Percentiles rank a stretch among this genome's conserved stretches.
phyloP scores from a whole-genome alignment of 2,797 vertebrate species.

The Micrastur ruficollis region DNA sequence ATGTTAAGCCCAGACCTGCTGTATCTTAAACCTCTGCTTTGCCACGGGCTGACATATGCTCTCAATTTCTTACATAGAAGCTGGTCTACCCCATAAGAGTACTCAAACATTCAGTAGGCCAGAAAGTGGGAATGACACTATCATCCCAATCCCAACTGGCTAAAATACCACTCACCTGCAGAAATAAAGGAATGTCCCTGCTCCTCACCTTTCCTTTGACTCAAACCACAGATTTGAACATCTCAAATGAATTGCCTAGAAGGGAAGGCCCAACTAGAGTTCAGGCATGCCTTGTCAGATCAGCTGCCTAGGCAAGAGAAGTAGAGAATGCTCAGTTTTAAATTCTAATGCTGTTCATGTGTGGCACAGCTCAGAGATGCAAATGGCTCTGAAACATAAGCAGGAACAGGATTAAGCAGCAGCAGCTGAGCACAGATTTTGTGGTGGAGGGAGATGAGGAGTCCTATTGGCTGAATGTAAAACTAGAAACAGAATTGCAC shows the following conservation, averaged over 20 bases:
- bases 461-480: not conserved
- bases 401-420: not conserved
- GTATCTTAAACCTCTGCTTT: not conserved
- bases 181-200: not conserved
- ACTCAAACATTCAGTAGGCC: not conserved
- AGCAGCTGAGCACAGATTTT: not conserved
- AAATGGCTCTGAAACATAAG: not conserved
- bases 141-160: not conserved
- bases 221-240: not conserved
- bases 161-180: not conserved
- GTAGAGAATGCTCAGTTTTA: not conserved
- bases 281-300: not conserved
- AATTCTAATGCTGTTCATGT: not conserved
- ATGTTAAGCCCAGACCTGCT: not conserved
- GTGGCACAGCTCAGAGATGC: not conserved
- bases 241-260: not conserved
- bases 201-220: not conserved
- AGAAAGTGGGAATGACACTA: not conserved
- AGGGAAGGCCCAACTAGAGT: not conserved
- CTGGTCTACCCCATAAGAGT: not conserved
- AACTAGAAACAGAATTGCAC: not conserved
- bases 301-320: not conserved
- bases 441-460: not conserved
- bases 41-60: not conserved
- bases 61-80: not conserved